Conservation (phyloP, 2,797 vertebrate genomes). For the Emys orbicularis region DNA sequence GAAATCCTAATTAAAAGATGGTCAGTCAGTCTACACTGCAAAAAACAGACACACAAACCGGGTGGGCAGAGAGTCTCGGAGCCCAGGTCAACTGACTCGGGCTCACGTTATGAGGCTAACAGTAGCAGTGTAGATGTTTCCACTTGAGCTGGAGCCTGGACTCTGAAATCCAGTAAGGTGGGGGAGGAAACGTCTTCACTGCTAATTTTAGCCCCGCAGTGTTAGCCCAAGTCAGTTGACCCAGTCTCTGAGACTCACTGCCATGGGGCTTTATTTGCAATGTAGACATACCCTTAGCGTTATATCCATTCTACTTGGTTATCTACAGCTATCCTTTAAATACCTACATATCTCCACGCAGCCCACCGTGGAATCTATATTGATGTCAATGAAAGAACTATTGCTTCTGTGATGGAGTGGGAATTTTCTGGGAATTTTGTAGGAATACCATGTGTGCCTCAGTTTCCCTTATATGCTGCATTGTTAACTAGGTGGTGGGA, state of each 20-base stretch:
- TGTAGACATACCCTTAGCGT: background rate
- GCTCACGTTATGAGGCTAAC: background rate
- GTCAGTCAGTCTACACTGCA: background rate
- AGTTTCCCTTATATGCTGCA: too few relatives aligned
- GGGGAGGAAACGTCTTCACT: background rate
- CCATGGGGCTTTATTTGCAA: background rate
- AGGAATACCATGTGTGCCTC: too few relatives aligned
- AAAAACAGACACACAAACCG: background rate
- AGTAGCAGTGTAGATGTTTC: background rate
- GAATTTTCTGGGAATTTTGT: too few relatives aligned
- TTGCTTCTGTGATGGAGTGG: too few relatives aligned
- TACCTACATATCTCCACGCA: background rate
- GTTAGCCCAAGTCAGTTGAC: background rate
- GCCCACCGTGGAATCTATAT: background rate
- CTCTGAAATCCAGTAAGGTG: background rate
- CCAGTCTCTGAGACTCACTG: background rate
- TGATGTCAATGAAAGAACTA: background rate
- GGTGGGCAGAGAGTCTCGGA: background rate
- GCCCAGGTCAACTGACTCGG: background rate
- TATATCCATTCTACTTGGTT: background rate
- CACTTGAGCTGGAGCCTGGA: background rate
- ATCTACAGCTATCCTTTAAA: background rate
- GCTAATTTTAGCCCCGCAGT: background rate
- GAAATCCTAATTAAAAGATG: background rate
- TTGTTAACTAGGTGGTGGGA: too few relatives aligned